Evolutionary conservation across 2,888 invertebrate species (phyloP), one percentile per base, ranked within the genome.

Genomic region (Lasioglossum zephyrum): DNA sequence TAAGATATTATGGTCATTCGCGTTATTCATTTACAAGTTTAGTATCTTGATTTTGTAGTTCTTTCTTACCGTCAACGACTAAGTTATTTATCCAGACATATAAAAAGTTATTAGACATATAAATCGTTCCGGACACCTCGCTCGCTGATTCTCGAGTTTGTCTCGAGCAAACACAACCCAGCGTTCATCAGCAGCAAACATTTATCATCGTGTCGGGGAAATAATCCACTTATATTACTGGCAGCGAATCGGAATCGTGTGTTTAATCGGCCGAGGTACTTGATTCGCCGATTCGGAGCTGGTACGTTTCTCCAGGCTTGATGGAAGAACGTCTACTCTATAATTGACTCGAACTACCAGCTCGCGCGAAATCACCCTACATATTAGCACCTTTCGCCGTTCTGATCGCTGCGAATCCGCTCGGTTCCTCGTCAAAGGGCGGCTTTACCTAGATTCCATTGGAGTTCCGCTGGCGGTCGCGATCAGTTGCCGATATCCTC

Each of bases 401-500:
- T 57, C 36, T 53, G n/a, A 41, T n/a, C 31, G 16, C n/a, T 8
- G 18, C 4, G 44, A 44, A 70, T 63, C 63, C 44, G 41, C 31
- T 85, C 22, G 70, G 44, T 73, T 36, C 78, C 36, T 16, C 49
- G 26, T 87, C 81, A 84, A 87, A 83, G 76, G 26, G n/a, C 47
- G n/a, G 47, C 66, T 76, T 66, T 22, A 73, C 22, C 1, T 11
- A 63, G 57, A 36, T 73, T 75, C 60, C 63, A 57, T 47, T 39
- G 77, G 70, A 75, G 73, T 85, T 82, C 47, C 18, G 5, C 60
- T 13, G 60, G n/a, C 72, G 60, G 41, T 60, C 26, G 79, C 70
- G 74, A 87, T 85, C 82, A 77, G 80, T 85, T 73, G 47, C 77
- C 75, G 82, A 31, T 49, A 70, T 60, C 63, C 74, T 49, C 4